Evolutionary conservation across 1,140 invertebrate genomes (phyloP), one percentile per base, ranked within the genome.

Genomic region (Meloidogyne hapla): DNA sequence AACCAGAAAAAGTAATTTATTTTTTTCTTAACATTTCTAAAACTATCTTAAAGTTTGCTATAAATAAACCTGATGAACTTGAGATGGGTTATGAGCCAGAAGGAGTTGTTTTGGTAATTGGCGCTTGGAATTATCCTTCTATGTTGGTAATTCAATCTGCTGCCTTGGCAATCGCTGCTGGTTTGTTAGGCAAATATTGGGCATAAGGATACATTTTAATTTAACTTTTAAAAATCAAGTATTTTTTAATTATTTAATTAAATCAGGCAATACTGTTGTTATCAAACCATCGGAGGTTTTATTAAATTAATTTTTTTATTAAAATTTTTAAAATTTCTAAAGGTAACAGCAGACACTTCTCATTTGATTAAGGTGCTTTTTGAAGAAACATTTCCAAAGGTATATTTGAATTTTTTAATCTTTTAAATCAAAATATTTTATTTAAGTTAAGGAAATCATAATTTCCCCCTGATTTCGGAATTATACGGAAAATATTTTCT

Each of bases 71-170:
- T 79, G 91, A 91, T 81, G 83, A 83, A 42, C 88, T 88, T 5
- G 88, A 88, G 74, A 88, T 91, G 28, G 81, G 88, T 40, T 80
- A 84, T 42, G 90, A 91, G 75, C 96, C 96, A 2, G 93, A 92
- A 86, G 90, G 90, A 28, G 88, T 91, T 0, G 87, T 92, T 12
- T 90, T 99, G 0, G 89, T 98, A 1, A 93, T 99, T 70, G 93
- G 94, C 9, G 92, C 96, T 0, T 99, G 96, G 96, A 99, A 99
- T 89, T 99, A 98, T 89, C 96, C 96, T 0, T 80, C 99, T 25
- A 93, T 94, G 83, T 88, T 99, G 69, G 88, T 91, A 3, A 81
- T 98, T 9, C 83, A 90, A n/a, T 92, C 92, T 0, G 83, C 94
- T 74, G 88, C 92, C 28, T 92, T 93, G 9, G 95, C 95, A 0